Percentiles rank a stretch among this genome's conserved stretches.
Evolutionary conservation across 2,888 invertebrate genomes (phyloP).

Genomic region (Nasonia oneida): DNA sequence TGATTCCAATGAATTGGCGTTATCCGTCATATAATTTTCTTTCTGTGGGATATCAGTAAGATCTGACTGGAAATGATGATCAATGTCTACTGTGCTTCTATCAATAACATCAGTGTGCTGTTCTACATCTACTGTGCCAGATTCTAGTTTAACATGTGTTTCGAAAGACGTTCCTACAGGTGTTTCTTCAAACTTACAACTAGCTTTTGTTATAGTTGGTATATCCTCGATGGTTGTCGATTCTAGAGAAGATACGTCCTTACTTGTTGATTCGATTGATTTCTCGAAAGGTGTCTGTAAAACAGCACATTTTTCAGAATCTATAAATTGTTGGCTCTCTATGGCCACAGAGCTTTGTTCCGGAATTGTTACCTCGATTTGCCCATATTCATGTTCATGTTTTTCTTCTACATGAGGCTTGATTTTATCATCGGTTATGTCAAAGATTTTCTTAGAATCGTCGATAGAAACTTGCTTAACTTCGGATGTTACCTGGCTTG

Average conservation of each 20-base stretch:
- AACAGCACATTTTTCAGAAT: constrained; percentile 68
- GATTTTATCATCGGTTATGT: constrained; percentile 19
- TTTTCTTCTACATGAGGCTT: constrained; percentile 58
- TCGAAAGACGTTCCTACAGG: constrained; percentile 68
- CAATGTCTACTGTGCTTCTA: constrained; percentile 75
- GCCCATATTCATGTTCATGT: constrained; percentile 63
- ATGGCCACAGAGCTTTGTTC: constrained; percentile 38
- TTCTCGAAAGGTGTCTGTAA: constrained; percentile 72
- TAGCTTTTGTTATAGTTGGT: constrained; percentile 67
- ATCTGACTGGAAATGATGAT: constrained; percentile 64
- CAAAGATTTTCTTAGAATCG: constrained; percentile 4
- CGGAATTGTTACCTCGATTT: constrained; percentile 69
- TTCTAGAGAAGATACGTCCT: constrained; percentile 65
- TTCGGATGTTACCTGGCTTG: background rate
- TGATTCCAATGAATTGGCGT: background rate
- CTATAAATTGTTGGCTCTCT: constrained; percentile 65
- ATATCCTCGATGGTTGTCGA: constrained; percentile 69
- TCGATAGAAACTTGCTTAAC: background rate
- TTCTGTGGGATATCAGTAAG: constrained; percentile 63
- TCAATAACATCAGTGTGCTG: constrained; percentile 71
- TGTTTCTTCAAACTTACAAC: constrained; percentile 77
- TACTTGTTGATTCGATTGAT: constrained; percentile 57
- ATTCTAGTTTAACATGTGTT: constrained; percentile 73
- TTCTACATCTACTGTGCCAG: constrained; percentile 78
- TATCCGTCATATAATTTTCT: constrained; percentile 44